Conservation (phyloP, 2,888 invertebrate genomes). For the Zygaena filipendulae region DNA sequence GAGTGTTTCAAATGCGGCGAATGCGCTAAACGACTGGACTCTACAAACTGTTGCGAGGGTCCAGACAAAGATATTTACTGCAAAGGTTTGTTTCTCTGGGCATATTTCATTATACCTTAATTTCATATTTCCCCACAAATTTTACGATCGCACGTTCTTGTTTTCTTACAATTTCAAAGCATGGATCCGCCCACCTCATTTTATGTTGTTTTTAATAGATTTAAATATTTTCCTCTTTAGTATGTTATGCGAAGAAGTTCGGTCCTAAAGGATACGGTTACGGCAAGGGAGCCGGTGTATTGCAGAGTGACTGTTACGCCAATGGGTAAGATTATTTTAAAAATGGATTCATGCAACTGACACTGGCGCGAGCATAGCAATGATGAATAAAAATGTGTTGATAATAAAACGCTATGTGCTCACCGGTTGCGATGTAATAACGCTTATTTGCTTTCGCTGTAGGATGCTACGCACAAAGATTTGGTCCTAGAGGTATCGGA, state of each 20-base stretch:
- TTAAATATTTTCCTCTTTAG: conserved; percentile 68
- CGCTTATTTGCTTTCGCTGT: conserved; percentile 60
- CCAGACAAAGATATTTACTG: conserved; percentile 97
- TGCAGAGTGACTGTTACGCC: conserved; percentile 89
- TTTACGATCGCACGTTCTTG: too few species aligned
- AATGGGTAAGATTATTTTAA: conserved; percentile 76
- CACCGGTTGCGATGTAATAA: conserved; percentile 39
- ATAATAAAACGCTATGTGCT: conserved; percentile 34
- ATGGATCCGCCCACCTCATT: too few species aligned
- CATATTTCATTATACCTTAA: conserved; percentile 11
- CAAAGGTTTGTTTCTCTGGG: conserved; percentile 77
- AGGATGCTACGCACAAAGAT: conserved; percentile 97
- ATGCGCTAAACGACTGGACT: conserved; percentile 89
- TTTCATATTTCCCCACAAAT: conserved; percentile 6
- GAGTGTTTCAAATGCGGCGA: conserved; percentile 94
- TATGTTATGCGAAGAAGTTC: conserved; percentile 97
- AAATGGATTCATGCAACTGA: too few species aligned
- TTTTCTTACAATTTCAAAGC: too few species aligned
- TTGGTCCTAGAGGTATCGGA: conserved; percentile 94
- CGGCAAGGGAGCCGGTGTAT: conserved; percentile 95
- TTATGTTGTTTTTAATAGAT: too few species aligned
- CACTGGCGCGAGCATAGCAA: conserved; percentile 52
- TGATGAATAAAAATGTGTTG: conserved; percentile 16
- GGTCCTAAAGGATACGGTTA: conserved; percentile 98
- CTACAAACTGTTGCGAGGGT: conserved; percentile 92